Evolutionary conservation across 2,888 invertebrate species (phyloP), one percentile per base, ranked within the genome.

Genomic region (Phania funesta): DNA sequence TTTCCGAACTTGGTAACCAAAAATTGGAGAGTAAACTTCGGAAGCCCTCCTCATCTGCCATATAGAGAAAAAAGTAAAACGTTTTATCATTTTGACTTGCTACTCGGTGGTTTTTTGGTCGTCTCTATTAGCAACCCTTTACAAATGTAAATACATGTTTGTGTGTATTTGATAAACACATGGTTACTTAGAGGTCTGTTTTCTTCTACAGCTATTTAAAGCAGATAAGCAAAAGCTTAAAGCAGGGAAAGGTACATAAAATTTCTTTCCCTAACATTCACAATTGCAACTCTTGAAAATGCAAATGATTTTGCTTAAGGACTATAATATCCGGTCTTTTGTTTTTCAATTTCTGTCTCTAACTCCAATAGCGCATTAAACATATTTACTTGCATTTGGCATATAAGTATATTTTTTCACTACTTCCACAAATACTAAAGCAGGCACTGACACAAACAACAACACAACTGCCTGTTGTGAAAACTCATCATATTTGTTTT

Each of bases 271-370:
- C 32, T 24, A 38, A 32, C 24, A 18, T 70, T 56, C 22, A 41
- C 50, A 67, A 73, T 44, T 50, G 18, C 8, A 67, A 22, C 6
- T 48, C 13, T 75, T 54, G 16, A 60, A 74, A 54, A 79, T 67
- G 26, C 20, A 80, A 74, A 74, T 50, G 46, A 56, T 70, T 65
- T 70, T 58, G n/a, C 32, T 65, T 32, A 71, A 76, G 65, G 16
- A 35, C 32, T 58, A 44, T 52, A n/a, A n/a, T 52, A 80, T 80
- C 75, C 75, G 70, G 64, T 65, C 20, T 56, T 75, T 80, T 70
- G 29, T 41, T 24, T 48, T 41, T 56, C 18, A 29, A 18, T 56
- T 48, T 35, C 26, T 54, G 46, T 77, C 60, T 44, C 24, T 2
- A 26, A 32, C 1, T 41, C 0, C 46, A 48, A 67, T 65, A 54